Evolutionary conservation across 2,113 vertebrate species (phyloP).

Genomic region (Falcunculus frontatus): DNA sequence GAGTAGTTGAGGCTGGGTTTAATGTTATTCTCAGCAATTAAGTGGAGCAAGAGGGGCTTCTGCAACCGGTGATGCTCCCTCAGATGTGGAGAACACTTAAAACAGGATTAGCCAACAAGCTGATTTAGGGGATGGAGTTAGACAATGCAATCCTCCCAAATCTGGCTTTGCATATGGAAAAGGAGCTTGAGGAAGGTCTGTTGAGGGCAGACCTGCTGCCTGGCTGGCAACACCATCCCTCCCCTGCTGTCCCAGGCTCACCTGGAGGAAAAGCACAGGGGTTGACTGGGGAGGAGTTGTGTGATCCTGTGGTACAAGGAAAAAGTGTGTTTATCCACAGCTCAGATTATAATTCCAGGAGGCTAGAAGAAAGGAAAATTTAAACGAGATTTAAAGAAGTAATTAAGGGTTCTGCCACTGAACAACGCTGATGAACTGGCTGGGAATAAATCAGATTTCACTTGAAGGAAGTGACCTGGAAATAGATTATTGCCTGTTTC

Average conservation of each 20-base stretch:
- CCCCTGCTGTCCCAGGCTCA: not conserved
- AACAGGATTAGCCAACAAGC: not conserved
- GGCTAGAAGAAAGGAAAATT: not conserved
- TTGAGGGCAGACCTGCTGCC: not conserved
- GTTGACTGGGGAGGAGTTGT: not conserved
- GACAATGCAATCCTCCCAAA: not conserved
- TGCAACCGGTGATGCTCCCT: not conserved
- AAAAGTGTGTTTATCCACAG: not conserved
- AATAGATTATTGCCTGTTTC: not conserved
- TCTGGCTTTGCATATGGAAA: not conserved
- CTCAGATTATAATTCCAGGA: not conserved
- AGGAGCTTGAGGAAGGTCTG: not conserved
- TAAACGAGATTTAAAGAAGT: constrained; percentile 19
- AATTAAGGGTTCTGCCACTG: constrained; percentile 10
- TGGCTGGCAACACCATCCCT: not conserved
- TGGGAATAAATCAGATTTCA: constrained; percentile 27
- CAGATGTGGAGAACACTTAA: not conserved
- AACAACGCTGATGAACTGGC: not conserved
- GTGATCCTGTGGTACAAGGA: not conserved
- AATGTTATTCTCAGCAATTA: not conserved
- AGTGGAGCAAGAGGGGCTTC: not conserved
- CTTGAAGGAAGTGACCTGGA: constrained; percentile 22
- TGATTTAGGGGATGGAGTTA: not conserved
- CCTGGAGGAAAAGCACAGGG: fast-evolving
- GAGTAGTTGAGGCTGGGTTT: not conserved